These are phyloP conservation scores for Branchellion lobata DNA, from an alignment of 2,888 invertebrate genomes.

Conservation along the genomic window DNA sequence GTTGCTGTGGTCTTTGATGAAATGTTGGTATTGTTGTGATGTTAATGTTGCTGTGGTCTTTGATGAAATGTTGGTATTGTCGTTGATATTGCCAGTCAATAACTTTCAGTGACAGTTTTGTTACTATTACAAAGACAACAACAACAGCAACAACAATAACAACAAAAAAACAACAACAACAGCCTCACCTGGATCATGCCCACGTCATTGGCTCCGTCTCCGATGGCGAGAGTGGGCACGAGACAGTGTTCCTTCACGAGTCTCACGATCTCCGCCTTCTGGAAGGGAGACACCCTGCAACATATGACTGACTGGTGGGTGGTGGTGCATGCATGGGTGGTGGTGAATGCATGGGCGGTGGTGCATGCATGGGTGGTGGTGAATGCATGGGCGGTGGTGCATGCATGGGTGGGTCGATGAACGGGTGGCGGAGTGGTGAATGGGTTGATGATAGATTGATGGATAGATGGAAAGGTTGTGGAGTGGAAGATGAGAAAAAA, in stretches of 20 bases:
- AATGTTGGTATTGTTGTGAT: background rate
- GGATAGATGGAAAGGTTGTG: too few relatives aligned
- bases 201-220: conserved; percentile 64
- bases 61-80: background rate
- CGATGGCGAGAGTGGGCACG: conserved; percentile 62
- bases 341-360: background rate
- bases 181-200: conserved; percentile 64
- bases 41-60: background rate
- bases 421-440: too few relatives aligned
- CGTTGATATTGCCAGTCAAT: background rate
- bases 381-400: too few relatives aligned
- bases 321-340: background rate
- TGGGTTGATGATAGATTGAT: too few relatives aligned
- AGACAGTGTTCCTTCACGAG: conserved; percentile 64
- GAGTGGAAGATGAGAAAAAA: too few relatives aligned
- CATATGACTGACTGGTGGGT: conserved; percentile 40
- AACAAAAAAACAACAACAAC: too few relatives aligned
- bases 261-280: conserved; percentile 73
- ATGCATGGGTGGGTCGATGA: too few relatives aligned
- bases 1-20: background rate
- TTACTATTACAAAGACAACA: background rate
- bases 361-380: too few relatives aligned
- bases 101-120: too few relatives aligned
- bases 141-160: too few relatives aligned
- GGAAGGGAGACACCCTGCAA: conserved; percentile 85